Evolutionary conservation across 1,140 invertebrate species (phyloP).

Genomic region (Cardiocondyla obscurior): DNA sequence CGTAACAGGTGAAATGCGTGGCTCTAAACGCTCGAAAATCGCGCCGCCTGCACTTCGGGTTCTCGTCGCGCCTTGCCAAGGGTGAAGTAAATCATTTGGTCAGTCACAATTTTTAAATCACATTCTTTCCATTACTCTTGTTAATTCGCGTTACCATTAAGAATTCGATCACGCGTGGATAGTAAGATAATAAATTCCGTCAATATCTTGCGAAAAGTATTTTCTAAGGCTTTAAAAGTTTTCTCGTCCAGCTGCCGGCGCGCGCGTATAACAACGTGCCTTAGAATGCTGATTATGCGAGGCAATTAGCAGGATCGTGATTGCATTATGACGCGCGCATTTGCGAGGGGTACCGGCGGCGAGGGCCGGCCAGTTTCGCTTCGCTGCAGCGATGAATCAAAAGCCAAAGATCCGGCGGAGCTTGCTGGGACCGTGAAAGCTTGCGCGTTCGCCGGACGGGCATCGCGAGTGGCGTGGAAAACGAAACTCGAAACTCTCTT

Average conservation of each 20-base stretch:
- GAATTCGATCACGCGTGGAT: not conserved
- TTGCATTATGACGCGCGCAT: not conserved
- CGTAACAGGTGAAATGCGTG: slow-evolving; percentile 8
- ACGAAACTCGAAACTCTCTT: slow-evolving; percentile 58
- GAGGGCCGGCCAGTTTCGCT: not conserved
- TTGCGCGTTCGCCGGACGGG: not conserved
- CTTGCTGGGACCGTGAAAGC: not conserved
- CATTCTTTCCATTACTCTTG: not conserved
- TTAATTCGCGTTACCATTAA: not conserved
- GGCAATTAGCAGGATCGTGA: slow-evolving; percentile 17
- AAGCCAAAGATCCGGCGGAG: not conserved
- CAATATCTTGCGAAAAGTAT: not conserved
- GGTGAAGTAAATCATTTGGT: not conserved
- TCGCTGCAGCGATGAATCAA: not conserved
- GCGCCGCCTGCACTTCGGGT: too few relatives aligned
- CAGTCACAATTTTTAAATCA: not conserved
- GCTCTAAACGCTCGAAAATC: not conserved
- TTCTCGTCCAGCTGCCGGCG: too few relatives aligned
- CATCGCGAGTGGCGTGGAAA: slow-evolving; percentile 40
- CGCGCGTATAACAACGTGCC: not conserved
- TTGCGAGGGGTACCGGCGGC: not conserved
- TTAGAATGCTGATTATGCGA: not conserved
- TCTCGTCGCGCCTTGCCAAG: too few relatives aligned
- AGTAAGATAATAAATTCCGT: not conserved
- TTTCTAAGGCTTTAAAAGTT: not conserved